These are phyloP conservation scores for Sipha flava DNA, from an alignment of 1,140 invertebrate species.

Conservation along the genomic window DNA sequence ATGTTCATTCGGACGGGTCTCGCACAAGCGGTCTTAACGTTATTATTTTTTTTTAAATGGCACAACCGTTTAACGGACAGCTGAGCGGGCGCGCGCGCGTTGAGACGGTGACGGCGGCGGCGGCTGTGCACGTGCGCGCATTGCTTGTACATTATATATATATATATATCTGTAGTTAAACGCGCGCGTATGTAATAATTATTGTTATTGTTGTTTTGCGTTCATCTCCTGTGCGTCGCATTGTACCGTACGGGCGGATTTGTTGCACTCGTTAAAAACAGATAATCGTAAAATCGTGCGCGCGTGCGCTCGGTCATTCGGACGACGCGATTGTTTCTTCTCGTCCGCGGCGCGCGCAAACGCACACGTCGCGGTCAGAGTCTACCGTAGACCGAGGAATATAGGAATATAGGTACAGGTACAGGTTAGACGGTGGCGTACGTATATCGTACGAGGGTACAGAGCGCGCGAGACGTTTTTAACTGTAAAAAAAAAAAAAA, in stretches of 20 bases:
- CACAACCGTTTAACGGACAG: neutral
- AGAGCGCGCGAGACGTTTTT: neutral
- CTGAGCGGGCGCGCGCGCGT: neutral
- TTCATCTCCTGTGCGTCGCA: neutral
- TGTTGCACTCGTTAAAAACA: constrained; percentile 10
- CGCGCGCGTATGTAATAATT: neutral
- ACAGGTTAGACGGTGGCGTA: neutral
- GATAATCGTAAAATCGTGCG: constrained; percentile 14
- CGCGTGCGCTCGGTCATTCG: neutral
- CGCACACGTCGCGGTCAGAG: neutral
- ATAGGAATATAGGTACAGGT: neutral
- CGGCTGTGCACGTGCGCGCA: neutral
- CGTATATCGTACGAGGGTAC: neutral
- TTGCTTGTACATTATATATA: neutral
- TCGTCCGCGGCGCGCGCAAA: too few relatives aligned
- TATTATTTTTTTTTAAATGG: neutral
- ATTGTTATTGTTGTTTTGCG: neutral
- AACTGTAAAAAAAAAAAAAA: constrained; percentile 11
- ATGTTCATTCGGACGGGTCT: too few relatives aligned
- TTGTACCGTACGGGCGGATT: neutral
- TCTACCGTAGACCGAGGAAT: too few relatives aligned
- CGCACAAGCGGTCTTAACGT: too few relatives aligned
- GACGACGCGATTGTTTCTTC: neutral
- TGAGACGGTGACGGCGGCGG: neutral
- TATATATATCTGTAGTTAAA: neutral